Evolutionary conservation across 2,888 invertebrate genomes (phyloP).

Genomic region (Villa cingulata): DNA sequence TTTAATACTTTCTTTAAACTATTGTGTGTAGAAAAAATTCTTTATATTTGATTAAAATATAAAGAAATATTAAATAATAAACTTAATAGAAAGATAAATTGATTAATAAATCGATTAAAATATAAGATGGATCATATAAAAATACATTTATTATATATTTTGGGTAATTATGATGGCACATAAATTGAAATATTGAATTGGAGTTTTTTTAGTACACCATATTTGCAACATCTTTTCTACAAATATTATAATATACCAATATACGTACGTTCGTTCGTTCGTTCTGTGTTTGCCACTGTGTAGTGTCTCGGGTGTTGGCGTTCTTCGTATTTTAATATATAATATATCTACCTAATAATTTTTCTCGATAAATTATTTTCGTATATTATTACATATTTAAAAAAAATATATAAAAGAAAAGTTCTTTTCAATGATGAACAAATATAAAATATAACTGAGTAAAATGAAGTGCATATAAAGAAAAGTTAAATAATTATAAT

Average conservation of each 20-base stretch:
- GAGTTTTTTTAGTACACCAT: background rate
- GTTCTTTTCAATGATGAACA: too few relatives aligned
- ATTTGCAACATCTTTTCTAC: background rate
- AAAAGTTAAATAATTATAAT: too few relatives aligned
- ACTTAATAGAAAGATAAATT: background rate
- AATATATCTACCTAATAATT: background rate
- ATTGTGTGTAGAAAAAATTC: conserved; percentile 5
- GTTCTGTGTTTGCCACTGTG: conserved; percentile 3
- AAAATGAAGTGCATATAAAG: too few relatives aligned
- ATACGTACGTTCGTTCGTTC: background rate
- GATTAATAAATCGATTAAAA: background rate
- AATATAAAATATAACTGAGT: too few relatives aligned
- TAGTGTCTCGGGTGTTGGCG: conserved; percentile 19
- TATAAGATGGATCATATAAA: conserved; percentile 4
- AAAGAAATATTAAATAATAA: background rate
- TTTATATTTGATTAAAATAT: too few relatives aligned
- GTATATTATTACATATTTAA: background rate
- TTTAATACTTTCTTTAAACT: conserved; percentile 12
- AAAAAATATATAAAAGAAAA: too few relatives aligned
- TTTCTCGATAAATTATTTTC: background rate
- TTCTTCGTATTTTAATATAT: conserved; percentile 8
- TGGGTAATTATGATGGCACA: conserved; percentile 7
- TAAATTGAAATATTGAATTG: background rate
- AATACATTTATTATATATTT: conserved; percentile 1
- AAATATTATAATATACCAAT: conserved; percentile 2